Evolutionary conservation across 2,888 invertebrate species (phyloP), one percentile per base, ranked within the genome.

Genomic region (Standfussiana lucernea): DNA sequence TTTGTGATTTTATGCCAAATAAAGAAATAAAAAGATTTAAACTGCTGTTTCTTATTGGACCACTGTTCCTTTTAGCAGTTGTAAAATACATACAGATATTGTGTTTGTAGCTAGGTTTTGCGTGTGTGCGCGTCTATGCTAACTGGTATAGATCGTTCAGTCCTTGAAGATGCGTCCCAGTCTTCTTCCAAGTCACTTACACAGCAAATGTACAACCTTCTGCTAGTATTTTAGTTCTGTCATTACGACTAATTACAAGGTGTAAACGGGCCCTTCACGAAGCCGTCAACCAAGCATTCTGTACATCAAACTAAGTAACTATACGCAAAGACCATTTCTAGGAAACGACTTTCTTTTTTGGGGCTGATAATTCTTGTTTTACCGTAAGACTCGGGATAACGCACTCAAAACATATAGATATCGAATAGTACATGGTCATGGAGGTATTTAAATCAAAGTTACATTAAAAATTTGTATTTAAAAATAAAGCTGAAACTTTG

Each of bases 1-100:
- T 65, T 50, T 65, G 80, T 80, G 65, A 73, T 79, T 78, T 73
- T 79, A 80, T 65, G 24, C 56, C 74, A 80, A 80, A 80, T 79
- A 73, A 79, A 77, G 45, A 32, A 66, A n/a, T 28, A 21, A 0
- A 1, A 42, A 24, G 13, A 18, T 47, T 77, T 18, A 6, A n/a
- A 28, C 4, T 2, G 0, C 47, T 24, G 3, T n/a, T 47, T 32
- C 28, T 13, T 56, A 11, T 74, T 56, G 21, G 5, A n/a, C 15
- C n/a, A n/a, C n/a, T 40, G 15, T 64, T 24, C n/a, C 8, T 21
- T 21, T 59, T 21, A 4, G 32, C 32, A 32, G 8, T 59, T 59
- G 8, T 7, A 28, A 56, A 28, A 28, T 56, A 6, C 15, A 8
- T 32, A 18, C 56, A 32, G 7, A 59, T 28, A 59, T 2, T 53